These are phyloP conservation scores for Lathronympha strigana DNA, from an alignment of 2,888 invertebrate genomes.

Conservation along the genomic window DNA sequence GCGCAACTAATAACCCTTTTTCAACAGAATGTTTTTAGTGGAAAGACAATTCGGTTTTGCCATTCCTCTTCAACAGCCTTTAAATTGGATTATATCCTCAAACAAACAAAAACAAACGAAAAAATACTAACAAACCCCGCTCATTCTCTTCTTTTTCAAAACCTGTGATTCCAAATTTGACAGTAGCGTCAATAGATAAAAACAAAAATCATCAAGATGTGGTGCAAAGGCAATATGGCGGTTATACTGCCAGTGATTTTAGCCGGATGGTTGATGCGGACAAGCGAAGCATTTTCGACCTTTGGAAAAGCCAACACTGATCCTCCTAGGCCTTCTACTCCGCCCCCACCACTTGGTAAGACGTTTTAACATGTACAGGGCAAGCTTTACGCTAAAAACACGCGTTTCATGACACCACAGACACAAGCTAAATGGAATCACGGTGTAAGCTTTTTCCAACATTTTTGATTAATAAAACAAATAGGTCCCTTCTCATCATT, in stretches of 20 bases:
- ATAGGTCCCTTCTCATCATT: too few relatives aligned
- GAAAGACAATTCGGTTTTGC: slow-evolving; percentile 40
- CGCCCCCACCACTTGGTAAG: slow-evolving; percentile 75
- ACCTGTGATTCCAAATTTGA: slow-evolving; percentile 40
- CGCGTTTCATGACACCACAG: slow-evolving; percentile 3
- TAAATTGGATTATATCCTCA: slow-evolving; percentile 31
- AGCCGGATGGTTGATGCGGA: slow-evolving; percentile 32
- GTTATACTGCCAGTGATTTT: slow-evolving; percentile 33
- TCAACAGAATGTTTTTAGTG: slow-evolving; percentile 31
- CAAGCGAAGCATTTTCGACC: slow-evolving; percentile 45
- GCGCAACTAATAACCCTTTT: slow-evolving; percentile 22
- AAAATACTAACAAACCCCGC: slow-evolving; percentile 34
- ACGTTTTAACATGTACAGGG: slow-evolving; percentile 55
- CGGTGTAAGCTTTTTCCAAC: background rate
- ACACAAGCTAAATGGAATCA: background rate
- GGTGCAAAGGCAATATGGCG: slow-evolving; percentile 13
- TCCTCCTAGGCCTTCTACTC: slow-evolving; percentile 68
- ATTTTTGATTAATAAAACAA: too few relatives aligned
- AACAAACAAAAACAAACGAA: slow-evolving; percentile 25
- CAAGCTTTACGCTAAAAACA: slow-evolving; percentile 41
- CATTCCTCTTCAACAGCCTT: slow-evolving; percentile 34
- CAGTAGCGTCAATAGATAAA: slow-evolving; percentile 35
- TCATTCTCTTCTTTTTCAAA: slow-evolving; percentile 37
- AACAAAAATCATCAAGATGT: slow-evolving; percentile 27
- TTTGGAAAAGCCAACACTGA: slow-evolving; percentile 77